These are phyloP conservation scores for Dreissena polymorpha DNA, from an alignment of 1,140 invertebrate genomes.

Conservation along the genomic window DNA sequence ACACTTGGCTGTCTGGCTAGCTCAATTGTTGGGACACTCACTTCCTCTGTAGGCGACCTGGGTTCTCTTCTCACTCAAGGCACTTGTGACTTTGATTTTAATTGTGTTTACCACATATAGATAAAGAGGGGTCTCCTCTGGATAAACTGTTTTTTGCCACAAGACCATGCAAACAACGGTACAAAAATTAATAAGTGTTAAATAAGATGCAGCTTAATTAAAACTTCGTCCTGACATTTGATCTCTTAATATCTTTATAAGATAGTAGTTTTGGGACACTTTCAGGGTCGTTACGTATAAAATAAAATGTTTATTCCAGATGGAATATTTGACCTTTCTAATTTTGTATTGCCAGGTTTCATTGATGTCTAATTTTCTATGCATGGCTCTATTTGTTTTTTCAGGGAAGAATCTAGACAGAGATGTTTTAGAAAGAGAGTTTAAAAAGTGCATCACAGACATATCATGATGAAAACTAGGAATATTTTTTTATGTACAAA, in stretches of 20 bases:
- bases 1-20: too few relatives aligned
- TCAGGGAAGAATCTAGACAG: constrained; percentile 57
- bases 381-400: constrained; percentile 26
- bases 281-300: neutral
- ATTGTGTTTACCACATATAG: neutral
- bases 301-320: neutral
- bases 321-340: neutral
- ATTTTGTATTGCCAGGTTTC: neutral
- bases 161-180: too few relatives aligned
- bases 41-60: too few relatives aligned
- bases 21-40: too few relatives aligned
- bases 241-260: neutral
- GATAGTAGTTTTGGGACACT: neutral
- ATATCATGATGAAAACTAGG: neutral
- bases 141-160: too few relatives aligned
- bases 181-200: too few relatives aligned
- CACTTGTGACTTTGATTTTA: too few relatives aligned
- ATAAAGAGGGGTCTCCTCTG: neutral
- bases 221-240: neutral
- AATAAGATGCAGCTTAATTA: neutral
- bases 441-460: constrained; percentile 33
- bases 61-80: too few relatives aligned
- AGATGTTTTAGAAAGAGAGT: constrained; percentile 47
- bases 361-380: neutral
- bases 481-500: too few relatives aligned